Evolutionary conservation across 2,113 vertebrate genomes (phyloP).

Genomic region (Stigmatopora nigra): DNA sequence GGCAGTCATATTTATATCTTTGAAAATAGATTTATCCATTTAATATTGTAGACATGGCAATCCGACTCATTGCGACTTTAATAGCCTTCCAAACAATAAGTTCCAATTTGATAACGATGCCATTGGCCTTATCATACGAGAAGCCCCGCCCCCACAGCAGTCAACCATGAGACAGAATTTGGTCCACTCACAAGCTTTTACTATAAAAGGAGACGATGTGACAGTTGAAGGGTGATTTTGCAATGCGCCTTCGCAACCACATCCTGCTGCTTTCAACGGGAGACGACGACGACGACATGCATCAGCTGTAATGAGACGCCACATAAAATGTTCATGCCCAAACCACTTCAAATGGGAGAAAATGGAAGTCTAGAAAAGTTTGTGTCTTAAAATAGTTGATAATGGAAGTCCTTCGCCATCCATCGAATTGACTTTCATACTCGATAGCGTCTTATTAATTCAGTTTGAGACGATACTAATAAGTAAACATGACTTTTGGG

Average conservation of each 20-base stretch:
- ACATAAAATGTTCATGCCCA: no score
- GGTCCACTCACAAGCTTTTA: constrained; percentile 35
- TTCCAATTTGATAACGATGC: constrained; percentile 14
- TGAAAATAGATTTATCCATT: not conserved
- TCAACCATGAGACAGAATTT: not conserved
- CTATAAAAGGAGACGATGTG: constrained; percentile 64
- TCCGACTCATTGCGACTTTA: constrained; percentile 15
- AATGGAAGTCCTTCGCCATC: no score
- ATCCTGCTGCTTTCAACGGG: constrained; percentile 63
- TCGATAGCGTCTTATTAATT: constrained; percentile 17
- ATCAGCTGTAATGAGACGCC: constrained; percentile 15
- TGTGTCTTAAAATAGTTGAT: no score
- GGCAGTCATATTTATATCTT: not conserved
- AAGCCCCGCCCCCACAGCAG: not conserved
- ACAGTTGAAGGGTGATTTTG: constrained; percentile 55
- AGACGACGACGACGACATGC: constrained; percentile 33
- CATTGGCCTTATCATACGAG: not conserved
- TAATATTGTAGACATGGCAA: constrained; percentile 9
- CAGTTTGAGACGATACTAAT: not conserved
- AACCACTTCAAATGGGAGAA: no score
- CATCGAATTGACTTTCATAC: constrained; percentile 1
- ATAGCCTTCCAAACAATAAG: constrained; percentile 5
- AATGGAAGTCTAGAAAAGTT: no score
- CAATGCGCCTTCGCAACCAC: constrained; percentile 59
- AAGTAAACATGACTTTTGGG: not conserved